phyloP scores from a whole-genome alignment of 2,113 vertebrate genomes.

The Mystacornis crossleyi region DNA sequence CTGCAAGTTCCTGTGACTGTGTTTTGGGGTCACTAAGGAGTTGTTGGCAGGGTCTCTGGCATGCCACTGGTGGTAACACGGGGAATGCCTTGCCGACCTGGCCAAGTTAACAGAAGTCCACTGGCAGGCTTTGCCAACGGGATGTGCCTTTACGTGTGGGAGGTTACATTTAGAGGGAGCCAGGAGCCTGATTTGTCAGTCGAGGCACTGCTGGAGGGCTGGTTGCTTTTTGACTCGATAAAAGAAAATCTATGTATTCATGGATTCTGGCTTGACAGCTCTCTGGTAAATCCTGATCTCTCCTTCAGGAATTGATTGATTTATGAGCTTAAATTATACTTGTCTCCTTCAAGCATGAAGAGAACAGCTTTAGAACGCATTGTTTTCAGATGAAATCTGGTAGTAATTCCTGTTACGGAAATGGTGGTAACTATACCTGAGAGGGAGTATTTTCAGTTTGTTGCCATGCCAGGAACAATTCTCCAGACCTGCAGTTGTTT shows the following conservation, averaged over 20 bases:
- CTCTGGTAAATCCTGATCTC: slow-evolving; percentile 1
- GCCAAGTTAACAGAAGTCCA: not conserved
- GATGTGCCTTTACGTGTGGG: not conserved
- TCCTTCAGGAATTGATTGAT: slow-evolving; percentile 39
- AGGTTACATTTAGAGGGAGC: not conserved
- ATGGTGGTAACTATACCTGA: not conserved
- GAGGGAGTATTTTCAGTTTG: not conserved
- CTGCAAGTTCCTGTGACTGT: not conserved
- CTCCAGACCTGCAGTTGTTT: not conserved
- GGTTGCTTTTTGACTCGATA: not conserved
- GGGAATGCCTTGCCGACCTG: not conserved
- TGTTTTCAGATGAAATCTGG: not conserved
- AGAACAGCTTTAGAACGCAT: not conserved
- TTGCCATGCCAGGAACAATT: not conserved
- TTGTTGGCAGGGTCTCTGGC: not conserved
- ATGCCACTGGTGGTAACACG: fast-evolving
- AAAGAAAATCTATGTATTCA: not conserved
- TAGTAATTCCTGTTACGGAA: not conserved
- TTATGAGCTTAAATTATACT: slow-evolving; percentile 4
- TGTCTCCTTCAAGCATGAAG: not conserved
- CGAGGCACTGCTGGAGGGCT: not conserved
- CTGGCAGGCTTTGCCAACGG: not conserved
- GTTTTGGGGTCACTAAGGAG: not conserved
- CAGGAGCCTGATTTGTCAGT: slow-evolving; percentile 9
- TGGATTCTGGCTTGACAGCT: slow-evolving; percentile 17